Evolutionary conservation across 2,797 vertebrate species (phyloP), one percentile per base, ranked within the genome.

Genomic region (Acropternis orthonyx): DNA sequence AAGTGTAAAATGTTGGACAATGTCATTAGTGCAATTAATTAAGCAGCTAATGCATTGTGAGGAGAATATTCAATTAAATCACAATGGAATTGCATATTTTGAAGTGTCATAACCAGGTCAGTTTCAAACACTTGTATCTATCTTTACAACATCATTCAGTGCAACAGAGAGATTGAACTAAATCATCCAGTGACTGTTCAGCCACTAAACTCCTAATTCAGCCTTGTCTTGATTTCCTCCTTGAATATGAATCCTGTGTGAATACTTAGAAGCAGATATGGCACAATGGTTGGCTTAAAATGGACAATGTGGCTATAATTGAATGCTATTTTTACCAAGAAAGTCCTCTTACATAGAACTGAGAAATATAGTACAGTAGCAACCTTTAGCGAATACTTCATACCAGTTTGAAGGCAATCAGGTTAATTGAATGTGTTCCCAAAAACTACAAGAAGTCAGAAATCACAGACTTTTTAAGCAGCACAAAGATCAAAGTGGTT

Each of bases 11-110:
- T 73, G 30, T 63, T 82, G 59, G 80, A 92, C 92, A 92, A 79
- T 32, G 74, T 77, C 89, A 96, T 95, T 92, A 94, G 56, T 49
- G 51, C 82, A 92, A 92, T 71, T 91, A 95, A 95, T 95, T 96
- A 94, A 88, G 93, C 74, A 93, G 44, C 34, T 94, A 96, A 96
- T 90, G 76, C 61, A 54, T 86, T 95, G 73, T 84, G 54, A n/a
- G 80, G 63, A 85, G 44, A 30, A 58, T 73, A 92, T 63, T 94
- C 65, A 95, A 95, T 94, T 89, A 80, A 43, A 56, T 41, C 32
- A 48, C 69, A 18, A 4, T 56, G 21, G 32, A 93, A 81, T 21
- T 61, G 26, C 39, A 34, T 9, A 68, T n/a, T 55, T 72, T 37
- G 22, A 76, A 82, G 11, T 72, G 52, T 37, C 74, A 72, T 36